Conservation (phyloP, 1,140 invertebrate species). For the Leptonema lineaticorne region DNA sequence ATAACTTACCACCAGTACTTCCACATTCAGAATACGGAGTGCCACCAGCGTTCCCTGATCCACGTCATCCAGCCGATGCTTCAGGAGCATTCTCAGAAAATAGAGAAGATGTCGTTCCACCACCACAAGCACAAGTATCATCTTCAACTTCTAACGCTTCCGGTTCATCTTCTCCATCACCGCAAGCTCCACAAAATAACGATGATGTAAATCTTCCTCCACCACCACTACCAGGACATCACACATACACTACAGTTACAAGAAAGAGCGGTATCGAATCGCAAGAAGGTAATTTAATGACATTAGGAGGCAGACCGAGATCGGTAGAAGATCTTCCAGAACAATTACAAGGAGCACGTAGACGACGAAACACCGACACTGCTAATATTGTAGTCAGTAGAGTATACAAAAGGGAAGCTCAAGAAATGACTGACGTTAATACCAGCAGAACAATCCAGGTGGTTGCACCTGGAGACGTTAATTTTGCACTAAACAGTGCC, state of each 20-base stretch:
- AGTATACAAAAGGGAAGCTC: slow-evolving; percentile 82
- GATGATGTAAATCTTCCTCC: slow-evolving; percentile 74
- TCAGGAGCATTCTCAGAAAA: slow-evolving; percentile 79
- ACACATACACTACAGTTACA: slow-evolving; percentile 78
- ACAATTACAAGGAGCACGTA: slow-evolving; percentile 68
- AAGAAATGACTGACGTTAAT: slow-evolving; percentile 92
- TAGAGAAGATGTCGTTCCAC: slow-evolving; percentile 74
- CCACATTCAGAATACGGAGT: slow-evolving; percentile 69
- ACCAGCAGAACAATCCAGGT: slow-evolving; percentile 89
- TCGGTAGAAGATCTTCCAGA: slow-evolving; percentile 74
- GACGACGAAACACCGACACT: slow-evolving; percentile 57
- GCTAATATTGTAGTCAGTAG: slow-evolving; percentile 66
- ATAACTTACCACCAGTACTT: slow-evolving; percentile 62
- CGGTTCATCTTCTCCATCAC: slow-evolving; percentile 66
- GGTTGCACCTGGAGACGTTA: slow-evolving; percentile 90
- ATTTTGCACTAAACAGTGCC: slow-evolving; percentile 79
- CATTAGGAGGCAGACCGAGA: slow-evolving; percentile 78
- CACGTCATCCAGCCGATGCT: slow-evolving; percentile 77
- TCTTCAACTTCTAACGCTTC: slow-evolving; percentile 67
- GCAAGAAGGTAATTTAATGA: slow-evolving; percentile 75
- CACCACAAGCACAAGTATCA: slow-evolving; percentile 71
- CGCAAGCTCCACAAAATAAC: slow-evolving; percentile 50
- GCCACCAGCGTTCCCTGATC: slow-evolving; percentile 77
- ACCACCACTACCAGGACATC: slow-evolving; percentile 75
- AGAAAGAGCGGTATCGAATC: slow-evolving; percentile 73